Evolutionary conservation across 2,113 vertebrate species (phyloP), one percentile per base, ranked within the genome.

Genomic region (Apus apus): DNA sequence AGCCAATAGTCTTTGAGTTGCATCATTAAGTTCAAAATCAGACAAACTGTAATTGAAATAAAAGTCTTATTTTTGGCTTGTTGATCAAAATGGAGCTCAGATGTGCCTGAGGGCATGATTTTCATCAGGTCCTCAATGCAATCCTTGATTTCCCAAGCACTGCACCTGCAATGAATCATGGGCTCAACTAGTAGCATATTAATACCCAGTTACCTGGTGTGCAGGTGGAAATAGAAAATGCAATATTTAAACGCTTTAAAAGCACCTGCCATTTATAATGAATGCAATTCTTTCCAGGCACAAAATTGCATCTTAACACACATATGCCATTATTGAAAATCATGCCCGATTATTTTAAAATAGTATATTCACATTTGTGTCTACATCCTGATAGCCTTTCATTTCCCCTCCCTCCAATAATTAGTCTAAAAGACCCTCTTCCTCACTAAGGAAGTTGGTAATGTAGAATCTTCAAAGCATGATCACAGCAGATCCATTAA

Each of bases 11-110:
- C 92, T 96, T 97, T 61, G 7, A 97, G 95, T 96, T 95, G 93
- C 92, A 97, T 97, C 94, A 97, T 97, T 96, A 94, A 84, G 94
- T 96, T 97, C 92, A 97, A 95, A 96, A 96, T 97, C 90, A 95
- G 95, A 93, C 36, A 70, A 75, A 95, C 91, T 94, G 81, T 94
- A 95, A 97, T 85, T 93, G 89, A 96, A 96, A 96, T 76, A 97
- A 96, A 96, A 93, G 94, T 94, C 88, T 96, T 73, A 93, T 97
- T 85, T 94, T 97, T 96, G 93, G 77, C 87, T 89, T 90, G 93
- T 84, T 96, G 91, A 65, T 94, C 94, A 94, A 89, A 97, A 97
- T 96, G 93, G 95, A 94, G 95, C 73, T 96, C 94, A 97, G 90
- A 96, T 96, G 90, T 94, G 96, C 93, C 92, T 94, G 85, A 96